A percentile compares a stretch with the other conserved stretches of the same genome.
Evolutionary conservation across 2,888 invertebrate species (phyloP).

Genomic region (Caradrina kadenii): DNA sequence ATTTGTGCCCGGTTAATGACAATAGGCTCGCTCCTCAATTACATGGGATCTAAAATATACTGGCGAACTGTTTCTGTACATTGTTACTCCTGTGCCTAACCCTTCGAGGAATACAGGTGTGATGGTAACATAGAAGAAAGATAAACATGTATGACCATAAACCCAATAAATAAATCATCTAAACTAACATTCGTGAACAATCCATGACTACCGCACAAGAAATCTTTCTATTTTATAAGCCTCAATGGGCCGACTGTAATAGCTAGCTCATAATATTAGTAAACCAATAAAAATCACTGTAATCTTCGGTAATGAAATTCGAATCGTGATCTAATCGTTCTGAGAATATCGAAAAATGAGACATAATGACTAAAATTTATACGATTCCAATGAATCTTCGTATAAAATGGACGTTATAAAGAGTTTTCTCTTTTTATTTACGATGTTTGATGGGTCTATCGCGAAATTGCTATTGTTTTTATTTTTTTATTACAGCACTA

Average conservation of each 20-base stretch:
- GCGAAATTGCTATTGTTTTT: conserved; percentile 60
- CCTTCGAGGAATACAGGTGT: too few relatives aligned
- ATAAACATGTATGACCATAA: conserved; percentile 19
- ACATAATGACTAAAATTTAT: conserved; percentile 62
- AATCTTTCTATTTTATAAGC: conserved; percentile 60
- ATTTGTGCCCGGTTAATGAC: too few relatives aligned
- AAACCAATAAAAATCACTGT: conserved; percentile 61
- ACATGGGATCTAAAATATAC: too few relatives aligned
- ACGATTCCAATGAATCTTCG: conserved; percentile 54
- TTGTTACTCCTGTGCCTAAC: too few relatives aligned
- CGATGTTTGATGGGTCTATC: conserved; percentile 50
- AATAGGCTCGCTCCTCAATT: too few relatives aligned
- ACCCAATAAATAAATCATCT: conserved; percentile 55
- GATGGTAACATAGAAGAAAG: neutral
- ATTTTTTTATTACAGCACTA: conserved; percentile 55
- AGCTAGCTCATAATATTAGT: conserved; percentile 61
- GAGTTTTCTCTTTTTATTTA: conserved; percentile 54
- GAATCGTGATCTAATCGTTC: conserved; percentile 61
- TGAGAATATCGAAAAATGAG: conserved; percentile 54
- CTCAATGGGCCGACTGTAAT: conserved; percentile 56
- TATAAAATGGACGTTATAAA: conserved; percentile 39
- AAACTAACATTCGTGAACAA: conserved; percentile 52
- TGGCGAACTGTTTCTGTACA: too few relatives aligned
- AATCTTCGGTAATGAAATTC: conserved; percentile 67
- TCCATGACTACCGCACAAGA: conserved; percentile 56